These are phyloP conservation scores for Amphimallon solstitiale DNA, from an alignment of 2,888 invertebrate genomes.

Conservation along the genomic window DNA sequence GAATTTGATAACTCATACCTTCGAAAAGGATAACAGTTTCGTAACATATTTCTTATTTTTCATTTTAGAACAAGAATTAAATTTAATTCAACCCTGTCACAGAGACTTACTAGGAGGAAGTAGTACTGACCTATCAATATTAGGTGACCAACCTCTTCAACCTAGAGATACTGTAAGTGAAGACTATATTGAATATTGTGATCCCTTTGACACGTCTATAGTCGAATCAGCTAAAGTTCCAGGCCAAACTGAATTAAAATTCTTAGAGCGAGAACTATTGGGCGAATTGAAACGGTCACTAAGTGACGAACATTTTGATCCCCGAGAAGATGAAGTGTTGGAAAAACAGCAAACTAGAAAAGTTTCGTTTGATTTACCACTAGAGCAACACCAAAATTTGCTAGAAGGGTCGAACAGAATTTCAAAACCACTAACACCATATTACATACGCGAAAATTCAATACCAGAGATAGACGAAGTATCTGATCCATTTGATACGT, in stretches of 20 bases:
- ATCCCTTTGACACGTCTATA: slow-evolving; percentile 89
- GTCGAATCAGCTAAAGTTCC: slow-evolving; percentile 78
- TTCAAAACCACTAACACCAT: slow-evolving; percentile 82
- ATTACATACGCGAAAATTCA: slow-evolving; percentile 75
- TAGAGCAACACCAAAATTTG: slow-evolving; percentile 66
- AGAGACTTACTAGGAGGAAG: slow-evolving; percentile 81
- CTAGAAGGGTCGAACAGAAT: slow-evolving; percentile 68
- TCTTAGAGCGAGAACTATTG: slow-evolving; percentile 80
- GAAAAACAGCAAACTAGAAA: slow-evolving; percentile 61
- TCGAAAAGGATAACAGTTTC: too few relatives aligned
- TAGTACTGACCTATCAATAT: slow-evolving; percentile 76
- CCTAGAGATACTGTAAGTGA: slow-evolving; percentile 68
- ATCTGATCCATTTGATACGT: slow-evolving; percentile 76
- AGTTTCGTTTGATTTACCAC: slow-evolving; percentile 71
- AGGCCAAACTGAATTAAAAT: slow-evolving; percentile 81
- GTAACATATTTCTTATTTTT: slow-evolving; percentile 7
- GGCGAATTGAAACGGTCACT: slow-evolving; percentile 64
- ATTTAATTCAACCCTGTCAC: slow-evolving; percentile 63
- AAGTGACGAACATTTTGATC: slow-evolving; percentile 84
- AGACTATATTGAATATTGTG: slow-evolving; percentile 70
- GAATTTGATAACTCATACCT: too few relatives aligned
- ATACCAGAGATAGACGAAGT: slow-evolving; percentile 65
- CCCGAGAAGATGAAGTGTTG: slow-evolving; percentile 72
- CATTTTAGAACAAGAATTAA: slow-evolving; percentile 64
- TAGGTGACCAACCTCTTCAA: slow-evolving; percentile 75